A percentile compares a stretch with the other conserved stretches of the same genome.
These are phyloP conservation scores for Nineta flava DNA, from an alignment of 2,888 invertebrate species.

Conservation along the genomic window DNA sequence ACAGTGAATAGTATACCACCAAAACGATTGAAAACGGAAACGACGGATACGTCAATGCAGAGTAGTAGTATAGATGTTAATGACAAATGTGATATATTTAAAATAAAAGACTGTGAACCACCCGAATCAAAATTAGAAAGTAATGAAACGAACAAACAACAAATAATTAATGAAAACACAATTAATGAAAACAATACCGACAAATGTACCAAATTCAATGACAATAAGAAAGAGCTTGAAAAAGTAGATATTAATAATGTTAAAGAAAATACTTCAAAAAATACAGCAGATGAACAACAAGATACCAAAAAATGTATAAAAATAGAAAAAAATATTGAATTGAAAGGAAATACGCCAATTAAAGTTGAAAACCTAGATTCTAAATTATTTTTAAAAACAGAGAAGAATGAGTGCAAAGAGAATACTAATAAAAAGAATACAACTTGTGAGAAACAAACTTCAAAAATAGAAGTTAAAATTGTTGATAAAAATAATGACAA, in stretches of 20 bases:
- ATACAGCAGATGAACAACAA: not conserved
- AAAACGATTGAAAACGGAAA: too few relatives aligned
- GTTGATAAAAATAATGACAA: not conserved
- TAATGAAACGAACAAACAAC: not conserved
- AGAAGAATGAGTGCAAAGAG: slow-evolving; percentile 12
- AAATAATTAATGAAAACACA: not conserved
- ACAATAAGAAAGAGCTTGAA: not conserved
- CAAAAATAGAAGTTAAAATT: not conserved
- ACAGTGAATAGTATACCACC: too few relatives aligned
- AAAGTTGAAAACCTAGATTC: not conserved
- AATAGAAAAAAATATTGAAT: not conserved
- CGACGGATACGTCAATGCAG: too few relatives aligned
- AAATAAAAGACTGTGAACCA: not conserved
- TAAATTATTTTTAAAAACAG: slow-evolving; percentile 17
- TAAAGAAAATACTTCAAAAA: slow-evolving; percentile 1
- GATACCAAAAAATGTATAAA: not conserved
- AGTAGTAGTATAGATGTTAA: not conserved
- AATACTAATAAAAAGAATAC: not conserved
- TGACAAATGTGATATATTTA: not conserved
- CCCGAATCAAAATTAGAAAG: not conserved
- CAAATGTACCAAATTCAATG: slow-evolving; percentile 1
- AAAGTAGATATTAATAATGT: slow-evolving; percentile 3
- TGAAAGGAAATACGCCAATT: not conserved
- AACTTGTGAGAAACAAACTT: not conserved
- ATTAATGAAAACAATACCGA: not conserved